phyloP scores from a whole-genome alignment of 2,888 invertebrate genomes.

The Cephus nigrinus region DNA sequence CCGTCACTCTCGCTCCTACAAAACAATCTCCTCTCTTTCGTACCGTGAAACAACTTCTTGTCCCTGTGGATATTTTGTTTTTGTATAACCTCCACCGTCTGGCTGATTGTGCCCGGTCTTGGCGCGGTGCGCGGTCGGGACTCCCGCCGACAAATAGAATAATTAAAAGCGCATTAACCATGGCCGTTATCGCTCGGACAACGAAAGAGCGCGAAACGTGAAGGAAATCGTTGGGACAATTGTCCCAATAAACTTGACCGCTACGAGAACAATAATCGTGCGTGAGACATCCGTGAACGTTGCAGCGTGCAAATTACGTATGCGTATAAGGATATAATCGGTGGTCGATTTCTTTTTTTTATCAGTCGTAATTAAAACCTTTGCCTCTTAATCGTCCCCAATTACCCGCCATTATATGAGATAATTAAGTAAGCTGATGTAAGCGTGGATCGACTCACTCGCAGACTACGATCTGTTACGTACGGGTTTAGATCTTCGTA shows the following conservation, averaged over 20 bases:
- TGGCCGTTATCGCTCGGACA: conserved; percentile 9
- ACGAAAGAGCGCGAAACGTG: not conserved
- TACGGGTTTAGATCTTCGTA: not conserved
- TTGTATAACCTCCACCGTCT: not conserved
- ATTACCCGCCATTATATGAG: conserved; percentile 56
- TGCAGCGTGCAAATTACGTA: not conserved
- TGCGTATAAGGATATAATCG: conserved; percentile 10
- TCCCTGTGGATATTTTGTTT: not conserved
- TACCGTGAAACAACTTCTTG: not conserved
- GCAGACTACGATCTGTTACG: not conserved
- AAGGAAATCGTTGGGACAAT: not conserved
- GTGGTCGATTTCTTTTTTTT: conserved; percentile 33
- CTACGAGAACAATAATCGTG: not conserved
- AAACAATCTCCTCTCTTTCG: not conserved
- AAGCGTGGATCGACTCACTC: conserved; percentile 16
- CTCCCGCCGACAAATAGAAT: conserved; percentile 53
- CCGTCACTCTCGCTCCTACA: not conserved
- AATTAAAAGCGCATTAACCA: conserved; percentile 59
- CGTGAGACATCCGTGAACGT: not conserved
- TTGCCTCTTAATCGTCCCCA: conserved; percentile 56
- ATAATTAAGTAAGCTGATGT: conserved; percentile 56
- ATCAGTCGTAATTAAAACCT: conserved; percentile 53
- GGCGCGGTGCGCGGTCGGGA: not conserved
- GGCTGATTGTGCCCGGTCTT: not conserved
- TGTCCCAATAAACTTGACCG: not conserved